Evolutionary conservation across 2,888 invertebrate species (phyloP).

Genomic region (Pediacus dermestoides): DNA sequence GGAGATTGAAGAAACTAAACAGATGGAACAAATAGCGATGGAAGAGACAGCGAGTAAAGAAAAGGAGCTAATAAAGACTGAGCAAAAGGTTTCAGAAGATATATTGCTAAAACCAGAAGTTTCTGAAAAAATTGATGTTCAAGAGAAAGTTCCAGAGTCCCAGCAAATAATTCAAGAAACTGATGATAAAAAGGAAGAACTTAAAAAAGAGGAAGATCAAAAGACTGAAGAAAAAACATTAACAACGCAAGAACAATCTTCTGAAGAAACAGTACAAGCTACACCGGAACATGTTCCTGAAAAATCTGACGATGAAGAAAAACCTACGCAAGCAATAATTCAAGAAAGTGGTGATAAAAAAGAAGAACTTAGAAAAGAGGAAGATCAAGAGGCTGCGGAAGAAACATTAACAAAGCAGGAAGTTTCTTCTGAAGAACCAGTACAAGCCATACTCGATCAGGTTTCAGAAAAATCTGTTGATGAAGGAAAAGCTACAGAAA

Average conservation of each 20-base stretch:
- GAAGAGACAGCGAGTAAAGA: conserved; percentile 1
- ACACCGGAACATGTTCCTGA: conserved; percentile 3
- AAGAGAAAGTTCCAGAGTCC: neutral
- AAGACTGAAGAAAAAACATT: conserved; percentile 4
- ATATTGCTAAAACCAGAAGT: too few relatives aligned
- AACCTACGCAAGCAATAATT: neutral
- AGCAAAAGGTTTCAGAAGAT: conserved; percentile 1
- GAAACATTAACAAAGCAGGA: neutral
- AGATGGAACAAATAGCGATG: neutral
- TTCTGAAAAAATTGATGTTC: too few relatives aligned
- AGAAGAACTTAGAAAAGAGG: neutral
- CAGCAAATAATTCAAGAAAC: neutral
- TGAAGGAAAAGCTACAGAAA: neutral
- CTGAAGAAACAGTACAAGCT: conserved; percentile 1
- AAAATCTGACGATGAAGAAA: neutral
- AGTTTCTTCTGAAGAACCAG: neutral
- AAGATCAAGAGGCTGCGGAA: neutral
- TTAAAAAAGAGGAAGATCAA: conserved; percentile 1
- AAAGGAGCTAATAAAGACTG: conserved; percentile 7
- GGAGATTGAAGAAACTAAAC: neutral
- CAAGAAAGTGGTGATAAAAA: conserved; percentile 1
- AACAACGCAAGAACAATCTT: neutral
- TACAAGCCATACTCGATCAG: neutral
- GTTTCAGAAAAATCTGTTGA: neutral
- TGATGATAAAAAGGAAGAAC: neutral